Evolutionary conservation across 2,113 vertebrate genomes (phyloP).

Genomic region (Erythrocebus patas): DNA sequence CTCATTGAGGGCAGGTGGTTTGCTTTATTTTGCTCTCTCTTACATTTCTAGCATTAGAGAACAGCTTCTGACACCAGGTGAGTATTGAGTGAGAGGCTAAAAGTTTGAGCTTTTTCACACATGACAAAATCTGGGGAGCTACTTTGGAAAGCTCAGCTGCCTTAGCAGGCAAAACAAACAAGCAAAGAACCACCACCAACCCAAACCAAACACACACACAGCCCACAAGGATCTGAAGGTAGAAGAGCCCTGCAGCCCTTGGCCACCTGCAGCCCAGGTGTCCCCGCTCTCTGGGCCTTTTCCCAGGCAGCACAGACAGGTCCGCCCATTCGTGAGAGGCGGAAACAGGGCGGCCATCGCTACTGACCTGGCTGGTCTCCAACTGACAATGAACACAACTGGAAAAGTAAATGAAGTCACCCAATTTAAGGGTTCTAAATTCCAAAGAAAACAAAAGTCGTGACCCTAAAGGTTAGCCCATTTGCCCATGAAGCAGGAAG

Average conservation of each 20-base stretch:
- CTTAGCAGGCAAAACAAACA: neutral
- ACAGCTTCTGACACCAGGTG: neutral
- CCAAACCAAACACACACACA: neutral
- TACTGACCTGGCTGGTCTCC: neutral
- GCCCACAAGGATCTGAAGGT: neutral
- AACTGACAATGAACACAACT: neutral
- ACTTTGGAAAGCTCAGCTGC: neutral
- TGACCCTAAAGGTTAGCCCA: neutral
- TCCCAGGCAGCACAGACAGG: neutral
- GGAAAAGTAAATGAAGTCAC: neutral
- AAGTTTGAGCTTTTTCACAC: neutral
- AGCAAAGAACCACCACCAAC: too few relatives aligned
- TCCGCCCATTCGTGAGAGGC: too few relatives aligned
- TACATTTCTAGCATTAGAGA: neutral
- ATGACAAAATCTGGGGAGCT: neutral
- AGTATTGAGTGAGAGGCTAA: neutral
- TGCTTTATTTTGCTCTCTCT: neutral
- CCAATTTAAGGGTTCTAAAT: neutral
- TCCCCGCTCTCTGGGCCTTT: neutral
- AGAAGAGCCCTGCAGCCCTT: neutral
- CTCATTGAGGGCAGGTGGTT: neutral
- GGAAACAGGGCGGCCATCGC: too few relatives aligned
- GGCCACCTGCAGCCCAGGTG: neutral
- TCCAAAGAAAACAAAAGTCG: neutral
- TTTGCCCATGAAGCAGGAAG: too few relatives aligned